These are phyloP conservation scores for Ophion ellenae DNA, from an alignment of 2,888 invertebrate genomes.

Conservation along the genomic window DNA sequence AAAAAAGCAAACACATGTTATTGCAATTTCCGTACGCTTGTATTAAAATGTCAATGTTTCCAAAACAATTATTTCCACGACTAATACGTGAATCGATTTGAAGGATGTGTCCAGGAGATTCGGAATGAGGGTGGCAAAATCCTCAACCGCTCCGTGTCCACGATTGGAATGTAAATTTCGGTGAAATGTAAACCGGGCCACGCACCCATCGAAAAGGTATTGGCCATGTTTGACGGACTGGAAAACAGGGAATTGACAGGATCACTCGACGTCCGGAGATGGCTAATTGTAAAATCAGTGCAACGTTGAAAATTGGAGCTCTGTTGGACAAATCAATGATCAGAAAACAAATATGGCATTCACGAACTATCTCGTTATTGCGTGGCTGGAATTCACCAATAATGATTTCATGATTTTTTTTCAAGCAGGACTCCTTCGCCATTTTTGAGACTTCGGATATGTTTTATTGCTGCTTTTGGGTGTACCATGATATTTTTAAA, in stretches of 20 bases:
- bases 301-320: background rate
- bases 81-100: no score
- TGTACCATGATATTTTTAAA: no score
- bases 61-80: no score
- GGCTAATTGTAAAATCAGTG: background rate
- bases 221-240: background rate
- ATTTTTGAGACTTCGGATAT: no score
- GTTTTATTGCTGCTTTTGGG: no score
- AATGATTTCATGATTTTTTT: background rate
- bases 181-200: background rate
- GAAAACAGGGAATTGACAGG: background rate
- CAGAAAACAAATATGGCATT: background rate
- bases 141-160: no score
- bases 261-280: background rate
- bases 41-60: no score
- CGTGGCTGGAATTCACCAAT: background rate
- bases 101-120: no score
- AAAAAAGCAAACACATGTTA: no score
- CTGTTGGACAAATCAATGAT: background rate
- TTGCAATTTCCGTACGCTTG: no score
- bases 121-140: no score
- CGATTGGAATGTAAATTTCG: background rate
- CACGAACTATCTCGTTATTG: background rate
- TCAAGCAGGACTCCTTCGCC: no score
- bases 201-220: background rate